A percentile compares a stretch with the other conserved stretches of the same genome.
phyloP scores from a whole-genome alignment of 2,888 invertebrate species.

The Nemoura dubitans region DNA sequence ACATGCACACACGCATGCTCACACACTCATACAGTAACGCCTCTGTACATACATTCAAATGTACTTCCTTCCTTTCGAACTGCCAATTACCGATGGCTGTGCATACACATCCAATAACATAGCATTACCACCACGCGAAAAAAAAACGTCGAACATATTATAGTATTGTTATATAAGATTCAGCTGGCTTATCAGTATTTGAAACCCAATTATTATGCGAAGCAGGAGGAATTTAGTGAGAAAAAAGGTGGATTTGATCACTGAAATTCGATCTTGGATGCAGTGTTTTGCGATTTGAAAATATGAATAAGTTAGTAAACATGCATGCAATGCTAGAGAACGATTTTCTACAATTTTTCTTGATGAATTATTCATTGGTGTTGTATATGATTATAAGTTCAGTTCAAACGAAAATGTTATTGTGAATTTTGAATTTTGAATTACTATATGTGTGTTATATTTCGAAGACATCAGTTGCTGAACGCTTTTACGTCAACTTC shows the following conservation, averaged over 20 bases:
- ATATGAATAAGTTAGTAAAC: neutral
- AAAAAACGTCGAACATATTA: neutral
- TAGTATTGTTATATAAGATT: too few relatives aligned
- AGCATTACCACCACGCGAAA: neutral
- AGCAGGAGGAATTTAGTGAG: neutral
- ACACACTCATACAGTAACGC: neutral
- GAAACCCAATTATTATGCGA: neutral
- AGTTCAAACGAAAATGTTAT: too few relatives aligned
- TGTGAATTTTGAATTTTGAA: too few relatives aligned
- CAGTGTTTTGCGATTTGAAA: neutral
- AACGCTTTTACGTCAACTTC: too few relatives aligned
- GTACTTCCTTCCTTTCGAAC: neutral
- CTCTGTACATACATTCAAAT: neutral
- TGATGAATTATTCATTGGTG: too few relatives aligned
- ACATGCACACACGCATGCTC: neutral
- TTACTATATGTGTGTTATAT: too few relatives aligned
- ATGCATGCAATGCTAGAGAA: too few relatives aligned
- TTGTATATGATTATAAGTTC: too few relatives aligned
- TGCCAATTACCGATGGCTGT: neutral
- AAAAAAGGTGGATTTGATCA: neutral
- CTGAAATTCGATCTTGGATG: neutral
- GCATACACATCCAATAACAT: neutral
- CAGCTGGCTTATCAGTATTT: too few relatives aligned
- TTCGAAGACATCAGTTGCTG: too few relatives aligned
- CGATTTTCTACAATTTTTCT: too few relatives aligned